Evolutionary conservation across 2,113 vertebrate genomes (phyloP).

Genomic region (Lethenteron reissneri): DNA sequence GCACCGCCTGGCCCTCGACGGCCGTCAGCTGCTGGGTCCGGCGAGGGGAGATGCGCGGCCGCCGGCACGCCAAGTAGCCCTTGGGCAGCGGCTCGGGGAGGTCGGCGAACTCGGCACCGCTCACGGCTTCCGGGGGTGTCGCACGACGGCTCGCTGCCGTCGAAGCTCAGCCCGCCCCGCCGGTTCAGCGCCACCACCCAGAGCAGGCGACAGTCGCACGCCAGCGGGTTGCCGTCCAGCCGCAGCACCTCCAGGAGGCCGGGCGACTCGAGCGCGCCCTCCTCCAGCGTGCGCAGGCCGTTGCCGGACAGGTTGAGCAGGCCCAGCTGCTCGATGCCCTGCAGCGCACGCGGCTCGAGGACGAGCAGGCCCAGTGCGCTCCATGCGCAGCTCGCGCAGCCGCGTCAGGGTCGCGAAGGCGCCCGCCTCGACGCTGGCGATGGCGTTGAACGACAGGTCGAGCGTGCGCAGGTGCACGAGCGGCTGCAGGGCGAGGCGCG

Average conservation of each 20-base stretch:
- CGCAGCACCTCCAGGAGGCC: constrained; percentile 70
- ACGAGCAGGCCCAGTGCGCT: constrained; percentile 40
- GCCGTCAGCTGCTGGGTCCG: constrained; percentile 55
- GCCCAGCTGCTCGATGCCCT: constrained; percentile 58
- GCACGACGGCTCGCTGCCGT: constrained; percentile 52
- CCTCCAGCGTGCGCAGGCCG: constrained; percentile 57
- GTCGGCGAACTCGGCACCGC: constrained; percentile 44
- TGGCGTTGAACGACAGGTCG: constrained; percentile 80
- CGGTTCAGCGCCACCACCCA: constrained; percentile 66
- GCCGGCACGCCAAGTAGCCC: constrained; percentile 79
- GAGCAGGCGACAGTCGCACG: constrained; percentile 79
- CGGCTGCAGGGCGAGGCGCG: constrained; percentile 51
- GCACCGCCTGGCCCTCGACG: constrained; percentile 48
- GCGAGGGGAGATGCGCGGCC: constrained; percentile 71
- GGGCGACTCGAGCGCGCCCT: constrained; percentile 65
- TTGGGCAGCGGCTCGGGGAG: constrained; percentile 73
- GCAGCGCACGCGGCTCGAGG: constrained; percentile 59
- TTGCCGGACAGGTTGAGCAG: constrained; percentile 78
- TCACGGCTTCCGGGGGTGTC: constrained; percentile 46
- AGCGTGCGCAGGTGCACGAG: constrained; percentile 61
- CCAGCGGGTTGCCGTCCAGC: constrained; percentile 66
- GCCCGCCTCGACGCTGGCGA: constrained; percentile 56
- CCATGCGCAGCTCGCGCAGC: constrained; percentile 75
- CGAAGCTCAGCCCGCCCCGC: constrained; percentile 72
- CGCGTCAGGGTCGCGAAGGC: constrained; percentile 61